Base-by-base conservation (phyloP, 1,140 invertebrate genomes). In the Drosophila pectinifera region DNA sequence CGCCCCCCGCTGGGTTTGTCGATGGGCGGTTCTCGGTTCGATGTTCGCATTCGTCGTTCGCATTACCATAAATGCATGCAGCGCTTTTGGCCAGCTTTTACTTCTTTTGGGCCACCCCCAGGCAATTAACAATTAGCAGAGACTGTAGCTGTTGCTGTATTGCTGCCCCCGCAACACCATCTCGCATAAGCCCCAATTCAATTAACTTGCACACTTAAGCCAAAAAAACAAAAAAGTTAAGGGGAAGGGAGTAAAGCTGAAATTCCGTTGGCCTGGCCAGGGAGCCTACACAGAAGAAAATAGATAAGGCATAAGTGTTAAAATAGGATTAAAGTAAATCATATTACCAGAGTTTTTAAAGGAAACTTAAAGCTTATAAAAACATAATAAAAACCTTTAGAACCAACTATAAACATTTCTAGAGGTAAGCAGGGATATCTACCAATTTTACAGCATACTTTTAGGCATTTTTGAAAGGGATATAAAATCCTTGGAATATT, bases 171-270 rank as follows among this genome's bases (percentile, higher is more conserved):
- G 31, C 26, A 18, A 31, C 34, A n/a, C 22, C 22, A 16, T 46
- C 22, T 16, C 46, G 63, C 63, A 70, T 46, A 70, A 62, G 72
- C 68, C 28, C 46, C 73, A 77, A 77, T 77, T 77, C 74, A 77
- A 77, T 77, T 77, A 77, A 76, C 73, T 77, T 76, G 73, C 74
- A 28, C 63, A 76, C 63, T 77, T 77, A 76, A 77, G 62, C 43
- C 28, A 41, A 73, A 45, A 45, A 49, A 38, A 41, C 67, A 73
- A 49, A 28, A 61, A 48, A n/a, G n/a, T n/a, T 42, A 24, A 36
- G 20, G 26, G 26, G n/a, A 34, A 53, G 45, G 36, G 26, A 38
- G 53, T 38, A 45, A 34, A n/a, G 31, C 42, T 24, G 26, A 62
- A 49, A 8, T 69, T 48, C 46, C 34, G 4, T 48, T 69, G 42